Evolutionary conservation across 2,113 vertebrate genomes (phyloP), one percentile per base, ranked within the genome.

Genomic region (Periophthalmus modestus): DNA sequence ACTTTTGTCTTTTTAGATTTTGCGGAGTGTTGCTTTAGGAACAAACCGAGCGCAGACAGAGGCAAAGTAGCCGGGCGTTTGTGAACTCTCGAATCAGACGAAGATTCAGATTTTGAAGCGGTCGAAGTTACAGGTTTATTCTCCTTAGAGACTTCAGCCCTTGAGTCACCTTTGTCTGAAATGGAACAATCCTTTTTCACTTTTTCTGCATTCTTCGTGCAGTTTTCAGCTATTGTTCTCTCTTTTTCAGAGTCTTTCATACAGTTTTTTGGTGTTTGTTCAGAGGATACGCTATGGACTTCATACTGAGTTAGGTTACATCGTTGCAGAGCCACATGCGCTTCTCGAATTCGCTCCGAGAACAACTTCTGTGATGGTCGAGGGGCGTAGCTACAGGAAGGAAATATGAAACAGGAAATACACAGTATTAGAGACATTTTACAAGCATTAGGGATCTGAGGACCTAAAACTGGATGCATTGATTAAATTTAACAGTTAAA

Each of bases 41-140:
- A 94, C 2, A 84, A 85, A 46, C 93, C 93, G 0, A 94, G 89
- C 0, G 92, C 92, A 0, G 93, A 92, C 39, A 94, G 79, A 55
- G 92, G 91, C 11, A 92, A 76, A 2, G 88, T 86, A 0, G 75
- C 78, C 0, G 89, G 89, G 0, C 90, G 85, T 73, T 91, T 93
- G 14, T 78, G 80, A 54, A 72, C 70, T 54, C 74, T 88, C 2
- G 24, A 33, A 7, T 85, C 75, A 11, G 77, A 54, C 7, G 39
- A 5, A 12, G 59, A 5, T 1, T 82, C 46, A 0, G 72, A 24
- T 7, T 70, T 54, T 14, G 11, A 7, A 39, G 76, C 69, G 3
- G 58, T 58, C 15, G 69, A 43, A 77, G 19, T 33, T 43, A 2
- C 33, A 39, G 7, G 52, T 11, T 67, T 48, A 21, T 0, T 62